Evolutionary conservation across 2,113 vertebrate species (phyloP).

Genomic region (Brachyhypopomus gauderio): DNA sequence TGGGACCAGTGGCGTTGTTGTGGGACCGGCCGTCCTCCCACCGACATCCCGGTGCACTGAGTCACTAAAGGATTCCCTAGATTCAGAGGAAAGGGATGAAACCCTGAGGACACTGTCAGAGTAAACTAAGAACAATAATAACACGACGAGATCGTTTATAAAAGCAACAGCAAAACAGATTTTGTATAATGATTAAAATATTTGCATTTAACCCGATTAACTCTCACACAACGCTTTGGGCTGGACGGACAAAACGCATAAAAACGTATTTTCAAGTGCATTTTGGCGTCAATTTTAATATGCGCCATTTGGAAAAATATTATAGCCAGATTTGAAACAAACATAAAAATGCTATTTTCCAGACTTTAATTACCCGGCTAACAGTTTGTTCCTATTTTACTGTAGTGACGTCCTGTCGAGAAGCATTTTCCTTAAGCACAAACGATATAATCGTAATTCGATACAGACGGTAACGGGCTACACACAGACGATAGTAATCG

Average conservation of each 20-base stretch:
- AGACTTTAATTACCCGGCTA: too few relatives aligned
- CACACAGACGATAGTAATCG: too few relatives aligned
- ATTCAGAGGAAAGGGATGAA: neutral
- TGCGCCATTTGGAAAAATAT: neutral
- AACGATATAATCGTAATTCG: too few relatives aligned
- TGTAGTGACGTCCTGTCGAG: too few relatives aligned
- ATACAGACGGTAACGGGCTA: too few relatives aligned
- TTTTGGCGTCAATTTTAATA: slow-evolving; percentile 9
- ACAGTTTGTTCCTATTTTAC: too few relatives aligned
- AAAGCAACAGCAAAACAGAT: too few relatives aligned
- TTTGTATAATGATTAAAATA: too few relatives aligned
- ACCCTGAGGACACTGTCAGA: slow-evolving; percentile 15
- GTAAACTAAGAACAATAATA: neutral
- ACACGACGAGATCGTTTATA: neutral
- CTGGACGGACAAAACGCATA: neutral
- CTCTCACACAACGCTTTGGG: neutral
- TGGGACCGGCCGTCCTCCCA: neutral
- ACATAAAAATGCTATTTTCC: slow-evolving; percentile 6
- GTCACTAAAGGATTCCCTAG: slow-evolving; percentile 8
- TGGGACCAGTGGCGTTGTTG: slow-evolving; percentile 30
- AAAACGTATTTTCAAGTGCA: neutral
- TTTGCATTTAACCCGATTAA: neutral
- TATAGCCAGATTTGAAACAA: neutral
- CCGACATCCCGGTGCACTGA: slow-evolving; percentile 20
- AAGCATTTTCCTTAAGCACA: too few relatives aligned